Evolutionary conservation across 2,113 vertebrate species (phyloP), one percentile per base, ranked within the genome.

Genomic region (Trematocara macrostoma): DNA sequence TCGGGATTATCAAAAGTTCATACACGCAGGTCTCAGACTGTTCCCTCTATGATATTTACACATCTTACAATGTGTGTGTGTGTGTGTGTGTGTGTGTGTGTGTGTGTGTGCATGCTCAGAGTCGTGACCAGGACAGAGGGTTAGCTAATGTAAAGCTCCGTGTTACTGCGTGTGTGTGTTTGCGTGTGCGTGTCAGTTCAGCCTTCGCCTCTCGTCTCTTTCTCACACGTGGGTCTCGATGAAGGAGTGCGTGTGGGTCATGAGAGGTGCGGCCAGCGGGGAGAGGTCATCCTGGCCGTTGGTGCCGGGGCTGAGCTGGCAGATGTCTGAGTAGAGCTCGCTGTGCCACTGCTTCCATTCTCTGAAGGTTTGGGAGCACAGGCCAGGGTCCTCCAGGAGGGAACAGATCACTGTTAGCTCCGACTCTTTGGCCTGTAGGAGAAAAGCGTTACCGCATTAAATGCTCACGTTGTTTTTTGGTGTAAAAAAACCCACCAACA

Each of bases 291-390:
- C 88, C 96, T 96, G 96, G 76, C 96, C 95, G 86, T 97, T 97
- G 2, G 96, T 95, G 89, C 97, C 96, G 40, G 96, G 91, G 64
- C 93, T 88, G 93, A 96, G 93, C 95, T 97, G 95, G 97, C 97
- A 97, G 95, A 98, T 97, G 96, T 98, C 98, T 92, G 97, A 91
- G 95, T 97, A 98, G 92, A 98, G 97, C 84, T 98, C 97, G 84
- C 97, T 96, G 96, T 98, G 97, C 94, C 96, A 97, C 95, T 97
- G 95, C 94, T 98, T 99, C 97, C 97, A 98, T 81, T 98, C 97
- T 90, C 97, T 96, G 94, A 97, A 97, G 92, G 96, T 98, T 94
- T 97, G 97, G 47, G 97, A 97, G 64, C 97, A 97, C 92, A 98
- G 95, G 87, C 94, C 95, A 18, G 97, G 97, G 80, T 98, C 97